phyloP scores from a whole-genome alignment of 2,113 vertebrate species.

The Patagioenas fasciata region DNA sequence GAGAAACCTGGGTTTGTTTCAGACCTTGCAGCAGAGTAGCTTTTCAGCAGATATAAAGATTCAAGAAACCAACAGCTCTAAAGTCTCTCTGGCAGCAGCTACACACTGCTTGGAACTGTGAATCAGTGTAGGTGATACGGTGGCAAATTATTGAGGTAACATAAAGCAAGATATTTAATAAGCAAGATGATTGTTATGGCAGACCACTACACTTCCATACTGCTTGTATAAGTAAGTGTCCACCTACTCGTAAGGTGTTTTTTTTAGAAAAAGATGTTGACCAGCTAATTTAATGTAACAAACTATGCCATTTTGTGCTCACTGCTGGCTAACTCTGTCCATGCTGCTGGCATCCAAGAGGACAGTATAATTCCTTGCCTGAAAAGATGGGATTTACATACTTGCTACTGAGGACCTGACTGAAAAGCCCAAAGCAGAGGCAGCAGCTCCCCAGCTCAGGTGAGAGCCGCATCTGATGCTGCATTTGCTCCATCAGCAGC shows the following conservation, averaged over 20 bases:
- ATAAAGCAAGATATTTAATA: neutral
- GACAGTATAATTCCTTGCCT: neutral
- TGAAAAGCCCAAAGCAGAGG: neutral
- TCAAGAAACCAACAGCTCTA: neutral
- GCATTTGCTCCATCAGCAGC: neutral
- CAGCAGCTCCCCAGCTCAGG: neutral
- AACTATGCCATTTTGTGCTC: neutral
- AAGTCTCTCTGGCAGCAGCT: neutral
- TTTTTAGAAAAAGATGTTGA: neutral
- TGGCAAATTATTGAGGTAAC: neutral
- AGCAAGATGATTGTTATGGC: neutral
- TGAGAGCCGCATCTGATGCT: rapidly evolving
- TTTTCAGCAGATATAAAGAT: neutral
- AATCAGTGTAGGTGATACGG: neutral
- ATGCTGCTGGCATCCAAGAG: neutral
- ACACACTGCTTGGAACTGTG: neutral
- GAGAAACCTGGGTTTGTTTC: neutral
- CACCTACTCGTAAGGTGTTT: neutral
- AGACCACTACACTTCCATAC: neutral
- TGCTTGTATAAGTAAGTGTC: neutral
- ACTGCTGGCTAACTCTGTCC: neutral
- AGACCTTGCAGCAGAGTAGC: neutral
- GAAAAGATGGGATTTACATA: neutral
- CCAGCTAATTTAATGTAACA: neutral
- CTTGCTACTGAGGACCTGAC: neutral